These are phyloP conservation scores for Trigoniulus corallinus DNA, from an alignment of 1,140 invertebrate species.

Conservation along the genomic window DNA sequence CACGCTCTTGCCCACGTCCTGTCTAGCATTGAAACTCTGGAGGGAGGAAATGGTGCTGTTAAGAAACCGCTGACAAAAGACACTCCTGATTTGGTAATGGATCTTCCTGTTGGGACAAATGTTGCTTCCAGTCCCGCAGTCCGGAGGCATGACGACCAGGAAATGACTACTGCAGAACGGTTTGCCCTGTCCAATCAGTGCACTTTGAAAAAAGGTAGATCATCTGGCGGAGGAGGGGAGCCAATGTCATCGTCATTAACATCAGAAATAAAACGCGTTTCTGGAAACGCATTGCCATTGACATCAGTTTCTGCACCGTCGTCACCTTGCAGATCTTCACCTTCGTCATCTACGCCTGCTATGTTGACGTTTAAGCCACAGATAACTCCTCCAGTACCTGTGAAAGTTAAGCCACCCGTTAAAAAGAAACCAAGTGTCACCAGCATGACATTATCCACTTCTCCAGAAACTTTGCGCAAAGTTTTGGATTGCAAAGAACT, in stretches of 20 bases:
- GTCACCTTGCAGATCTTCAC: conserved; percentile 6
- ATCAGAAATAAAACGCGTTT: conserved; percentile 12
- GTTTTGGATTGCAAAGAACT: neutral
- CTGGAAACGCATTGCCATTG: conserved; percentile 1
- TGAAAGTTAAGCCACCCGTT: conserved; percentile 53
- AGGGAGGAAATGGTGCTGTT: conserved; percentile 2
- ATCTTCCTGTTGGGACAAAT: conserved; percentile 38
- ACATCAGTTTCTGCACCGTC: neutral
- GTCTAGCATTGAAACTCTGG: conserved; percentile 21
- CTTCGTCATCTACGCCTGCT: conserved; percentile 23
- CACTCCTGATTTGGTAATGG: conserved; percentile 77
- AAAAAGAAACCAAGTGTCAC: conserved; percentile 39
- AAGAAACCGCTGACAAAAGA: conserved; percentile 35
- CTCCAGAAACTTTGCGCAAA: neutral
- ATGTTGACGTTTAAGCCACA: conserved; percentile 41
- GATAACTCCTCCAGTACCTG: conserved; percentile 9
- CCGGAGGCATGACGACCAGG: conserved; percentile 38
- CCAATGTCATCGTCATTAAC: conserved; percentile 15
- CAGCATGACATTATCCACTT: neutral
- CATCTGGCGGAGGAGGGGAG: conserved; percentile 12
- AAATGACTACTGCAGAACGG: conserved; percentile 44
- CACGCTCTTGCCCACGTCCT: conserved; percentile 20
- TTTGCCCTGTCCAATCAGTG: conserved; percentile 64
- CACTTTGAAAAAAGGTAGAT: conserved; percentile 51
- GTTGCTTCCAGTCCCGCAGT: conserved; percentile 18